phyloP scores from a whole-genome alignment of 2,888 invertebrate genomes.

The Gordius sp. region DNA sequence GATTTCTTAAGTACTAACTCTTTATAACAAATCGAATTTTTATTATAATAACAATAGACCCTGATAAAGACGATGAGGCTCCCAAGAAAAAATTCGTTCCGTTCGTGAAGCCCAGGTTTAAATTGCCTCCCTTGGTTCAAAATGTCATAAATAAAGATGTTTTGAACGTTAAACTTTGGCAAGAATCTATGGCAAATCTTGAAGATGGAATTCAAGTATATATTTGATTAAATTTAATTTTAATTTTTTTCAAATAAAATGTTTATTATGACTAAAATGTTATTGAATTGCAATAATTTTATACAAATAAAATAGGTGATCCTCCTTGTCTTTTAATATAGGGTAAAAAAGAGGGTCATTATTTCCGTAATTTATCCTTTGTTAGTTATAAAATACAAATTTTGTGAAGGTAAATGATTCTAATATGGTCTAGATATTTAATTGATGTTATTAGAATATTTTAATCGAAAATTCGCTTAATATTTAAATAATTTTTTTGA shows the following conservation, averaged over 20 bases:
- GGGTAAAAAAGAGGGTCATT: no score
- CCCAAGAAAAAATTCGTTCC: background rate
- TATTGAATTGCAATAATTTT: no score
- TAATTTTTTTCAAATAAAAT: constrained; percentile 22
- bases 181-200: constrained; percentile 33
- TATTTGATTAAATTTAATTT: constrained; percentile 21
- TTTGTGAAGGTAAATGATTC: no score
- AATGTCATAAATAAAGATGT: constrained; percentile 35
- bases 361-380: no score
- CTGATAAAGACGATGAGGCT: background rate
- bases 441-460: constrained; percentile 15
- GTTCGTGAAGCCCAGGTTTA: constrained; percentile 25
- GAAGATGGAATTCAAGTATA: constrained; percentile 2
- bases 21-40: background rate
- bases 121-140: constrained; percentile 28
- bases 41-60: background rate
- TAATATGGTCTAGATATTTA: no score
- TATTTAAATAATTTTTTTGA: background rate
- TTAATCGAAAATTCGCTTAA: constrained; percentile 16
- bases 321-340: no score
- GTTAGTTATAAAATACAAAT: no score
- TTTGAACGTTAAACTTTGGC: constrained; percentile 42
- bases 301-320: no score
- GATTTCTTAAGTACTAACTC: constrained; percentile 13
- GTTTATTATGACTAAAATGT: no score